Evolutionary conservation across 2,797 vertebrate species (phyloP), one percentile per base, ranked within the genome.

Genomic region (Lepilemur ruficaudatus): DNA sequence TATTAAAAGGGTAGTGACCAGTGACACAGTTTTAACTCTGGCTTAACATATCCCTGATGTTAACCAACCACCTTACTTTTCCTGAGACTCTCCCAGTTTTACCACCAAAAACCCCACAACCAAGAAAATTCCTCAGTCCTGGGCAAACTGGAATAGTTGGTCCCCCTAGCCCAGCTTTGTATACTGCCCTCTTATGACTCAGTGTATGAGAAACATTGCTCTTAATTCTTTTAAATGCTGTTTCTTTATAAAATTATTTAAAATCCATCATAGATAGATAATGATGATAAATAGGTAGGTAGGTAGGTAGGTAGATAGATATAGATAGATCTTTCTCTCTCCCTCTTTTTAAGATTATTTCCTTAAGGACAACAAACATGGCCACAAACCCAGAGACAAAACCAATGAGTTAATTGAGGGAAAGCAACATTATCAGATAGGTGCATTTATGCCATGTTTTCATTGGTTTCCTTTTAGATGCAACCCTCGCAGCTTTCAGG

Each of bases 401-500:
- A 52, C 30, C 41, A 76, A 35, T 9, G 22, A 89, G 59, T 50
- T 61, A 87, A 79, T 4, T 30, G n/a, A 1, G 5, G 15, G 22
- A 12, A 41, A 72, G 76, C 52, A 86, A 7, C 1, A 2, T 46
- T 28, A 70, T 52, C 22, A 75, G 38, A 59, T 15, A 61, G 57
- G 50, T 38, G 50, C 32, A 63, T 35, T 38, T 35, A 90, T 23
- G 20, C 65, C 28, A 35, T 11, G 28, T 75, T 81, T 91, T 89
- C 67, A 43, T 81, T 83, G 10, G 11, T 89, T 94, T 50, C 32
- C 92, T 73, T 1, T 70, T 81, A 87, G 43, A 63, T 6, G n/a
- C 55, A 52, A 76, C 76, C 59, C 94, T 96, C 46, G 20, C 32
- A 81, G 94, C 28, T 95, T 93, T 96, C 63, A 72, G 93, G 59